Base-by-base conservation (phyloP, 2,797 vertebrate genomes). In the Sternotherus odoratus region DNA sequence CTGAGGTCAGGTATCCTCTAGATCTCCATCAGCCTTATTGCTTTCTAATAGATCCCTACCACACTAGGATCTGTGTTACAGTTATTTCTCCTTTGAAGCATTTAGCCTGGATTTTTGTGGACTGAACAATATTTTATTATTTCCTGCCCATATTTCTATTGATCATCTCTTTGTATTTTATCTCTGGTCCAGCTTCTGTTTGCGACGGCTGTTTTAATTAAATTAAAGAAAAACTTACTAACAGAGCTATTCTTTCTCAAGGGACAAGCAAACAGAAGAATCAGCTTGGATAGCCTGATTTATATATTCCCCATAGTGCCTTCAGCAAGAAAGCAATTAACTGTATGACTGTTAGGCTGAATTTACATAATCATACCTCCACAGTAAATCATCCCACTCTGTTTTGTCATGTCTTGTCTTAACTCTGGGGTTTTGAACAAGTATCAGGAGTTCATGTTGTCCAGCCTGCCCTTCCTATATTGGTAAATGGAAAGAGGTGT, bases 391-490 rank as follows among this genome's bases (percentile, higher is more conserved):
- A 33, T 30, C 63, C 9, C 8, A 36, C 17, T 63, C 60, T 36
- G n/a, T 66, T 66, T 66, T 66, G 60, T 36, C 33, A 36, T 66
- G 8, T 66, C 13, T 6, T 60, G 30, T 8, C n/a, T 66, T 66
- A 21, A 66, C n/a, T 33, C 7, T 12, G 77, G 0, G 5, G 33
- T 19, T 77, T 56, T 48, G 39, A 16, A 54, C 46, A 0, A 2
- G 8, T 82, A 49, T 5, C 11, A 0, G 3, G 2, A 4, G 0
- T 0, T n/a, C n/a, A 77, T 17, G 39, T 19, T 26, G 50, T 19
- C 49, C 17, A 51, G 4, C n/a, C 16, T 72, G n/a, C 9, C 63
- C n/a, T 39, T 30, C 39, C 72, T 13, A 8, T 12, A 48, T 49
- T 19, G 11, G 39, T 1, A 3, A 74, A 74, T 9, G 24, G 19